These are phyloP conservation scores for Drosophila cognata DNA, from an alignment of 2,888 invertebrate genomes.

Conservation along the genomic window DNA sequence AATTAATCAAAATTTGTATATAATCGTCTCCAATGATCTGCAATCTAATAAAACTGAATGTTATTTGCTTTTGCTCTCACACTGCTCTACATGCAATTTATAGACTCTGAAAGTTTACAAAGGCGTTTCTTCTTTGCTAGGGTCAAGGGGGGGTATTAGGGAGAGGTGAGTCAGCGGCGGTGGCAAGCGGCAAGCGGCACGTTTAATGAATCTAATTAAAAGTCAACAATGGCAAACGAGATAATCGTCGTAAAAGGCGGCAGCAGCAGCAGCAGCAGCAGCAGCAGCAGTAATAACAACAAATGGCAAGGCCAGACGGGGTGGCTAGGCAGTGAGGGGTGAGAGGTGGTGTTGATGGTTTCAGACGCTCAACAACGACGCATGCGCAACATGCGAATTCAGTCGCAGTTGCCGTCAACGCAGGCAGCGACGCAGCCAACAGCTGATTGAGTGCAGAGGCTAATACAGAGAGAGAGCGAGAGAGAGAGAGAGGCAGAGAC, in stretches of 20 bases:
- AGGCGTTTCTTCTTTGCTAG: not conserved
- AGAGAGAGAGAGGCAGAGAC: constrained; percentile 25
- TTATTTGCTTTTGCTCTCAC: not conserved
- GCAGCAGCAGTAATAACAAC: constrained; percentile 16
- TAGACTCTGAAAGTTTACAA: constrained; percentile 11
- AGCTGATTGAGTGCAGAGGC: constrained; percentile 59
- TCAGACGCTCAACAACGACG: constrained; percentile 52
- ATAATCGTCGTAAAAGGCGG: constrained; percentile 66
- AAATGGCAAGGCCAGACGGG: constrained; percentile 21
- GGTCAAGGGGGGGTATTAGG: constrained; percentile 8
- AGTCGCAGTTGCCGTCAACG: constrained; percentile 33
- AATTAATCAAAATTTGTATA: not conserved
- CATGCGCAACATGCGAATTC: constrained; percentile 70
- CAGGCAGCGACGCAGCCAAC: constrained; percentile 44
- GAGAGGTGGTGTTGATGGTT: constrained; percentile 28
- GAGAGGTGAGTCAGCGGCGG: constrained; percentile 11
- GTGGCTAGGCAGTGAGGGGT: constrained; percentile 11
- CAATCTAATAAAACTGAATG: not conserved
- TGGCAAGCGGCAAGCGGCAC: constrained; percentile 67
- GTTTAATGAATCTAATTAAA: constrained; percentile 83
- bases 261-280: constrained; percentile 34
- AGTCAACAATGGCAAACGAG: constrained; percentile 82
- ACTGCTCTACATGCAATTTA: not conserved
- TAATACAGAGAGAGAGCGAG: constrained; percentile 16
- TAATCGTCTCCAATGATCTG: not conserved